Conservation (phyloP, 1,140 invertebrate species). For the Drosophila lacertosa region DNA sequence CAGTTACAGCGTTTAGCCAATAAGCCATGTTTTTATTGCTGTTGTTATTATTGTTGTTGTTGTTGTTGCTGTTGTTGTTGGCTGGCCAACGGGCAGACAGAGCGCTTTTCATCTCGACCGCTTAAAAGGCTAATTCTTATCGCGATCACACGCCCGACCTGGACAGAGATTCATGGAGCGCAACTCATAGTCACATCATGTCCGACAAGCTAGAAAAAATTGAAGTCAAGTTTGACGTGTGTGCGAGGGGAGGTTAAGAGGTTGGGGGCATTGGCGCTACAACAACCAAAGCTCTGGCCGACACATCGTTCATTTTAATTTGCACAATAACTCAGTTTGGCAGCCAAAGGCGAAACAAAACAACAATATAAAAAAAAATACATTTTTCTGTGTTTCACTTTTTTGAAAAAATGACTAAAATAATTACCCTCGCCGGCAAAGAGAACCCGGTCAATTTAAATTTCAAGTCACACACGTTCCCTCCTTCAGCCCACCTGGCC, state of each 20-base stretch:
- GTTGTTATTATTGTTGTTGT: too few relatives aligned
- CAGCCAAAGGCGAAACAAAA: conserved; percentile 29
- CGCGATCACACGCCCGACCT: conserved; percentile 40
- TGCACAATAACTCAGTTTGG: conserved; percentile 60
- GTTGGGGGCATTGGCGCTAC: conserved; percentile 56
- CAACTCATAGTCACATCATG: conserved; percentile 55
- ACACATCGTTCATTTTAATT: conserved; percentile 83
- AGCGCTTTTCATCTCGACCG: conserved; percentile 48
- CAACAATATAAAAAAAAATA: conserved; percentile 39
- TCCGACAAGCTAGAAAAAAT: conserved; percentile 56
- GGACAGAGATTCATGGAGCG: conserved; percentile 47
- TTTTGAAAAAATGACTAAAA: conserved; percentile 38
- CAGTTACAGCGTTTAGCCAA: conserved; percentile 46
- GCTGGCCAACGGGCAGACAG: conserved; percentile 2
- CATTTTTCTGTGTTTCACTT: background rate
- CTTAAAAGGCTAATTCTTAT: conserved; percentile 49
- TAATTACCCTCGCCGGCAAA: conserved; percentile 27
- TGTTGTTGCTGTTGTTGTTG: conserved; percentile 11
- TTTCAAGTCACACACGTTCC: conserved; percentile 81
- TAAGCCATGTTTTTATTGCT: conserved; percentile 22
- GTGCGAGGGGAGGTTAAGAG: too few relatives aligned
- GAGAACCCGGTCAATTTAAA: conserved; percentile 67
- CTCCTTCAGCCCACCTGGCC: conserved; percentile 35
- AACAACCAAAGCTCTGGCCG: conserved; percentile 64
- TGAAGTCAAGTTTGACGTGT: conserved; percentile 51